These are phyloP conservation scores for Dromococcyx pavoninus DNA, from an alignment of 2,797 vertebrate species.

Conservation along the genomic window DNA sequence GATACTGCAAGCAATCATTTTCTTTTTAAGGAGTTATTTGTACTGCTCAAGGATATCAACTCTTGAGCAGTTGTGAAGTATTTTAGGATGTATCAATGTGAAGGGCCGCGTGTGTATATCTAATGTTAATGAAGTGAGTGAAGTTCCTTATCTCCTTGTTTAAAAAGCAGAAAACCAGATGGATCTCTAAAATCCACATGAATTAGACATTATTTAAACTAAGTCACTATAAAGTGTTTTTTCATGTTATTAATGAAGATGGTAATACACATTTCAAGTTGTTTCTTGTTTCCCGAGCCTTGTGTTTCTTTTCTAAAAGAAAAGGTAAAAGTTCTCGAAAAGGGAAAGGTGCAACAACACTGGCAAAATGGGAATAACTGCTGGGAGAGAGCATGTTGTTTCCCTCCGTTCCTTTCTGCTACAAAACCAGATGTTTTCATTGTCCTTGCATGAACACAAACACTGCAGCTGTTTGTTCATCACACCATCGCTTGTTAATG, in stretches of 20 bases:
- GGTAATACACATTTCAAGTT: not conserved
- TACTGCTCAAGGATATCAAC: not conserved
- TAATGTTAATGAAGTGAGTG: not conserved
- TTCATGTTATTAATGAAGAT: not conserved
- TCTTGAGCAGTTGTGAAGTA: not conserved
- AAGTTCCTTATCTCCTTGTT: not conserved
- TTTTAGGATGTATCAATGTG: not conserved
- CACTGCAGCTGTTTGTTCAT: not conserved
- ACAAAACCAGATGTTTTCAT: constrained; percentile 40
- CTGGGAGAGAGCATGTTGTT: not conserved
- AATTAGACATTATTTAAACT: not conserved
- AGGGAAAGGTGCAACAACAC: not conserved
- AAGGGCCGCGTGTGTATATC: not conserved
- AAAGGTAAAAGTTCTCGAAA: not conserved
- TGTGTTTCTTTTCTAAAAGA: not conserved
- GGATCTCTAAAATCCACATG: not conserved
- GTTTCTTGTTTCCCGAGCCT: not conserved
- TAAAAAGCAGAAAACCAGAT: not conserved
- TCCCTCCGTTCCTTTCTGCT: not conserved
- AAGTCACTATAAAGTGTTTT: not conserved
- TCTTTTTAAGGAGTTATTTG: not conserved
- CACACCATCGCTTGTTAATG: not conserved
- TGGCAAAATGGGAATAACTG: not conserved
- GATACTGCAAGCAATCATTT: not conserved
- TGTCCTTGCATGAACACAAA: not conserved